These are phyloP conservation scores for Pecten maximus DNA, from an alignment of 2,888 invertebrate genomes.

Conservation along the genomic window DNA sequence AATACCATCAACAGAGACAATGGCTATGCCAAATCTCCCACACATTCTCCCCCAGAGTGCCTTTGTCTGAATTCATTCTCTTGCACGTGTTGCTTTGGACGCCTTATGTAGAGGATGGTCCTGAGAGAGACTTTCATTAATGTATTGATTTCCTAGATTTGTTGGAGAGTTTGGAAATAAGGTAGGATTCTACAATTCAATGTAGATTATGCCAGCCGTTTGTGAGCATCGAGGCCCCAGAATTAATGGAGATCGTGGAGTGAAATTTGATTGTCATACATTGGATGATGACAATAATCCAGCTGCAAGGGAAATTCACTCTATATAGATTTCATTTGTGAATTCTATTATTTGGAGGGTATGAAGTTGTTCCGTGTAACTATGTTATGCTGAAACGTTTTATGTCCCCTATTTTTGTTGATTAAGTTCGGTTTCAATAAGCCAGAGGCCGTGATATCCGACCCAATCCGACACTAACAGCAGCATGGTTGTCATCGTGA, in stretches of 20 bases:
- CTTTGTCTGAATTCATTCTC: conserved; percentile 33
- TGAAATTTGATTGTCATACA: conserved; percentile 20
- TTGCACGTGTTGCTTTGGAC: background rate
- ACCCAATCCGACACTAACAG: background rate
- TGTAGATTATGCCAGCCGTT: background rate
- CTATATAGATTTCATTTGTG: background rate
- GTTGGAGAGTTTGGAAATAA: conserved; percentile 28
- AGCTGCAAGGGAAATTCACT: background rate
- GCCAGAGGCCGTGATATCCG: background rate
- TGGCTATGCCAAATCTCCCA: background rate
- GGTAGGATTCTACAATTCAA: background rate
- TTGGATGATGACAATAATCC: conserved; percentile 7
- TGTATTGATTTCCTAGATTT: conserved; percentile 14
- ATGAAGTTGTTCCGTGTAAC: background rate
- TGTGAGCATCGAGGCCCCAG: background rate
- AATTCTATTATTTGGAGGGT: background rate
- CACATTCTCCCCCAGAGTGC: background rate
- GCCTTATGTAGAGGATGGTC: background rate
- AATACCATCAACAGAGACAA: background rate
- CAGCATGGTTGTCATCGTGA: background rate
- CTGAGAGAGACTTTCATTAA: background rate
- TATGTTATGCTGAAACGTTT: background rate
- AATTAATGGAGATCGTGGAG: background rate
- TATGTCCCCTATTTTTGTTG: background rate
- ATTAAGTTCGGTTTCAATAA: conserved; percentile 13